These are phyloP conservation scores for Lerista edwardsae DNA, from an alignment of 2,797 vertebrate species.

Conservation along the genomic window DNA sequence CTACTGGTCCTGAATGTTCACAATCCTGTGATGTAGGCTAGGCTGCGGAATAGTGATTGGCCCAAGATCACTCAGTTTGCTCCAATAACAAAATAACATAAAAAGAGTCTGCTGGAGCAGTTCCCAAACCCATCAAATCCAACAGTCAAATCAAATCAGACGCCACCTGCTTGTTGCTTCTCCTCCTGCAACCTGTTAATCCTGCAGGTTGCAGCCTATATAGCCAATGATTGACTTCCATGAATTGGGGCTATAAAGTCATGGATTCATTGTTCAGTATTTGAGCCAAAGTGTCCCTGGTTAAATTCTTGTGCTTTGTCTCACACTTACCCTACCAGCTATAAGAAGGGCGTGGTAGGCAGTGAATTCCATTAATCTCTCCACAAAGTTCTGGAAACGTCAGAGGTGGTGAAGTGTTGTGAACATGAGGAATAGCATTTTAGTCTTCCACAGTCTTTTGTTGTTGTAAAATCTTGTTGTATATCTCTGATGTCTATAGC, in stretches of 20 bases:
- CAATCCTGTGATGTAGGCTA: not conserved
- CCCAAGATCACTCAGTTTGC: no score
- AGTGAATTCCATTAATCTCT: not conserved
- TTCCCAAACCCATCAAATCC: no score
- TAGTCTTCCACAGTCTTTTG: not conserved
- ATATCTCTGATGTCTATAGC: not conserved
- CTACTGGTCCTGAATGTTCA: not conserved
- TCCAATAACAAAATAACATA: no score
- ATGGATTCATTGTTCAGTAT: not conserved
- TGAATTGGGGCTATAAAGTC: no score
- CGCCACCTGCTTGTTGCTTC: no score
- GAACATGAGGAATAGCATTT: conserved; percentile 16
- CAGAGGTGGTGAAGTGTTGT: not conserved
- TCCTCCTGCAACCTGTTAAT: no score
- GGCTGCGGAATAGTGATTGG: no score
- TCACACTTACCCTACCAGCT: not conserved
- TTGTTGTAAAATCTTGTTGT: conserved; percentile 11
- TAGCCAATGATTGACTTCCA: no score
- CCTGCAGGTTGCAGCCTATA: no score
- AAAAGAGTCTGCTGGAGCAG: no score
- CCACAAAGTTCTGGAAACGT: not conserved
- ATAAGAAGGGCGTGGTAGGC: not conserved
- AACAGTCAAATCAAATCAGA: no score
- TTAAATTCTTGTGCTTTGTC: not conserved
- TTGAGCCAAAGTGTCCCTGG: not conserved